Evolutionary conservation across 2,888 invertebrate genomes (phyloP).

Genomic region (Tinea pellionella): DNA sequence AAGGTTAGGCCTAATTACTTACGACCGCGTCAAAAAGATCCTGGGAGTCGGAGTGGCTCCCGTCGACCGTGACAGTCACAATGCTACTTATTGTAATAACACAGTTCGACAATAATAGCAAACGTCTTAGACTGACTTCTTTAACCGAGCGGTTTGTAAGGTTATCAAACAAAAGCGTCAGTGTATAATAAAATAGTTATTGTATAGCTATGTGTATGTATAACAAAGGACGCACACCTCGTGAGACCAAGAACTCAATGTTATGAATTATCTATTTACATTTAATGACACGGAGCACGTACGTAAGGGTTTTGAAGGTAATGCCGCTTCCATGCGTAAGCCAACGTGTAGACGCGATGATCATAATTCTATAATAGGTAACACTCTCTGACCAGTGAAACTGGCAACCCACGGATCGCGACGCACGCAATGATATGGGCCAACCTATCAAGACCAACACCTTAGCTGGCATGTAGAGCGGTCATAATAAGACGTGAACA

Average conservation of each 20-base stretch:
- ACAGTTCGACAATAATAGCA: neutral
- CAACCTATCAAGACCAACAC: no score
- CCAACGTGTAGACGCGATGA: no score
- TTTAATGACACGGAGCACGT: conserved; percentile 1
- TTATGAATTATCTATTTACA: neutral
- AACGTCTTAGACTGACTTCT: neutral
- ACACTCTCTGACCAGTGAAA: no score
- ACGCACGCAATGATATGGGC: no score
- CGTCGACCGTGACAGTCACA: conserved; percentile 50
- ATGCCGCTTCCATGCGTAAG: no score
- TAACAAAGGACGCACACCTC: conserved; percentile 10
- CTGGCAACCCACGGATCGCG: no score
- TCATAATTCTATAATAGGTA: no score
- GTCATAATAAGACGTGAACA: neutral
- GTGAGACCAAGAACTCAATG: conserved; percentile 3
- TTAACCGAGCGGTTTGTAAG: neutral
- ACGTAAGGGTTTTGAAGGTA: neutral
- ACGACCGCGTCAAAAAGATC: neutral
- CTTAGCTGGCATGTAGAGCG: no score
- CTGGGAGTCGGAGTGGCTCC: neutral
- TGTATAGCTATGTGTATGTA: neutral
- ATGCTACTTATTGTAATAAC: conserved; percentile 41
- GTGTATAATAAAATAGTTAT: neutral
- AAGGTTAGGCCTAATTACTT: neutral
- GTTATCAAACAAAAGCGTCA: neutral